These are phyloP conservation scores for Thymallus thymallus DNA, from an alignment of 2,113 vertebrate species.

Conservation along the genomic window DNA sequence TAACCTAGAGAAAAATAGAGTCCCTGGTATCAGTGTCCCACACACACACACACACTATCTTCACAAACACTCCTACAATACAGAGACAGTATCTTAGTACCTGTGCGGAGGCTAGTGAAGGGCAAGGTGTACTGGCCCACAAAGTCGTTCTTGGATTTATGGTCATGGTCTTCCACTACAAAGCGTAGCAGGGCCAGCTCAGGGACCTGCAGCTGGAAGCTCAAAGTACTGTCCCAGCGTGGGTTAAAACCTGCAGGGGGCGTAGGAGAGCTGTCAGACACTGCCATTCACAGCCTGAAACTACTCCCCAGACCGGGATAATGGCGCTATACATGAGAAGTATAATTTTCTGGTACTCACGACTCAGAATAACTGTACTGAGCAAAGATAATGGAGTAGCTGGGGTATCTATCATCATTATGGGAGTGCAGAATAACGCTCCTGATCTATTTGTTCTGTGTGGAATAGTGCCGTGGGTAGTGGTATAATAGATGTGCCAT, in stretches of 20 bases:
- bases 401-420: too few relatives aligned
- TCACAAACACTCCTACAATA: background rate
- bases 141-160: conserved; percentile 87
- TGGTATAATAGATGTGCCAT: background rate
- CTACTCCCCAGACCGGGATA: background rate
- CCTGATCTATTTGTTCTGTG: too few relatives aligned
- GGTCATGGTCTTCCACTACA: conserved; percentile 89
- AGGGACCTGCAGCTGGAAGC: conserved; percentile 82
- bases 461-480: too few relatives aligned
- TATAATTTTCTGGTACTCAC: background rate
- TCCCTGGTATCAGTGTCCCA: background rate
- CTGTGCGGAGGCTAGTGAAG: conserved; percentile 84
- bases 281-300: background rate
- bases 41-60: background rate
- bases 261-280: conserved; percentile 44
- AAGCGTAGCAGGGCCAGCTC: conserved; percentile 91
- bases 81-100: conserved; percentile 53
- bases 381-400: too few relatives aligned
- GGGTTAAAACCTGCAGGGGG: conserved; percentile 90
- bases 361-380: too few relatives aligned
- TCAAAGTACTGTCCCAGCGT: conserved; percentile 80
- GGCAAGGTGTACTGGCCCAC: conserved; percentile 92
- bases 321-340: background rate
- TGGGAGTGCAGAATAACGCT: too few relatives aligned
- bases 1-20: conserved; percentile 75